A percentile compares a stretch with the other conserved stretches of the same genome.
These are phyloP conservation scores for Cassiopea andromeda DNA, from an alignment of 30 jellyfish, hydroid and myxozoan species.

Conservation along the genomic window DNA sequence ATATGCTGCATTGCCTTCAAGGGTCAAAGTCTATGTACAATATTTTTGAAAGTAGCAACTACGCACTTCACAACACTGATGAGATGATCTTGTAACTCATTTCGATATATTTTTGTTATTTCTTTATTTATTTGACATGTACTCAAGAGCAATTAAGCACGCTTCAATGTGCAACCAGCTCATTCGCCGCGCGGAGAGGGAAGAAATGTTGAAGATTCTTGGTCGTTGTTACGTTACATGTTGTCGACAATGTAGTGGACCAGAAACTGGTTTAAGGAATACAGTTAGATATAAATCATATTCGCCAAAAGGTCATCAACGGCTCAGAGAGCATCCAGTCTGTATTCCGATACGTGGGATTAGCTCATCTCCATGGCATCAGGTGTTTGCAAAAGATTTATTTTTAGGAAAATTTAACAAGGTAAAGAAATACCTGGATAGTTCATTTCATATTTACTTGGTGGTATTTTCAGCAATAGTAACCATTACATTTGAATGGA, in stretches of 20 bases:
- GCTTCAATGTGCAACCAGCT: neutral
- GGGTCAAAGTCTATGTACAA: neutral
- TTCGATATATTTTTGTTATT: neutral
- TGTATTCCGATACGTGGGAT: neutral
- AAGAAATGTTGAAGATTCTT: neutral
- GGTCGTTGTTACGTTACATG: neutral
- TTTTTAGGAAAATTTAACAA: constrained; percentile 51
- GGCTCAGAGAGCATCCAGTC: neutral
- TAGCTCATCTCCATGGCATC: neutral
- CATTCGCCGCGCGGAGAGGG: neutral
- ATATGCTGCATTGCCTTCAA: neutral
- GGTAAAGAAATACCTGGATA: constrained; percentile 1
- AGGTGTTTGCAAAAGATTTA: constrained; percentile 57
- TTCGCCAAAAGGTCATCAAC: neutral
- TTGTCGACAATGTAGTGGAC: neutral
- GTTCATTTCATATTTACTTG: neutral
- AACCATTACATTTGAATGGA: no score
- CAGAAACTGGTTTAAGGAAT: neutral
- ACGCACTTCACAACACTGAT: neutral
- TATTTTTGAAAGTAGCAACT: neutral
- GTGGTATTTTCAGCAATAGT: neutral
- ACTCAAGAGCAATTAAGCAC: neutral
- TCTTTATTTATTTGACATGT: neutral
- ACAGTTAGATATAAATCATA: neutral
- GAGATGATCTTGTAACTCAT: neutral